Percentiles rank a stretch among this genome's conserved stretches.
Conservation (phyloP, 2,113 vertebrate species). For the Malaclemys terrapin region DNA sequence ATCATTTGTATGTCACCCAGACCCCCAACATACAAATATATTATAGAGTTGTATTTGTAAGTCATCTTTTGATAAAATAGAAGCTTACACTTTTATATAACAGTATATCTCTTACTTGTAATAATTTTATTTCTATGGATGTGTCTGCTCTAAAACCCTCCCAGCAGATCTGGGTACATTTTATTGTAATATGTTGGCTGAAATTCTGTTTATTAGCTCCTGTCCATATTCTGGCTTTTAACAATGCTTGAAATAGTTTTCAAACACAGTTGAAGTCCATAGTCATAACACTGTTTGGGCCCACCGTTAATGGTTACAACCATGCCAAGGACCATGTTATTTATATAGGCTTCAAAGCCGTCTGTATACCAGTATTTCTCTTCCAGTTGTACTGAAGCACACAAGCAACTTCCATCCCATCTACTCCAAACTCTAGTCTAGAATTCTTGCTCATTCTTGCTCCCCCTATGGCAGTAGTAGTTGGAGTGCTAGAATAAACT, state of each 20-base stretch:
- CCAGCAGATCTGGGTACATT: neutral
- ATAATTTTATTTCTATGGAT: neutral
- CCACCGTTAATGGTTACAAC: neutral
- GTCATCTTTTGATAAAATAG: neutral
- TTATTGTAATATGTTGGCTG: neutral
- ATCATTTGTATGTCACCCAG: fast-evolving
- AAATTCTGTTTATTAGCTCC: neutral
- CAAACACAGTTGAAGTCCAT: neutral
- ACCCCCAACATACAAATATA: neutral
- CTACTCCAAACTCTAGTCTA: neutral
- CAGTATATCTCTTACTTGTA: neutral
- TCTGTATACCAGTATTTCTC: neutral
- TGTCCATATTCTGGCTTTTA: neutral
- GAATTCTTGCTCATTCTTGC: neutral
- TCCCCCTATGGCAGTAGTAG: neutral
- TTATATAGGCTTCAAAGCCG: neutral
- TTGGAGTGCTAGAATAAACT: neutral
- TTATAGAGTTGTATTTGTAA: neutral
- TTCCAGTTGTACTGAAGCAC: neutral
- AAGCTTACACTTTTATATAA: neutral
- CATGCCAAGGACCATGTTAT: fast-evolving
- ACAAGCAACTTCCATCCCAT: neutral
- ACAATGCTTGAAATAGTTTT: neutral
- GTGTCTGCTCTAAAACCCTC: neutral
- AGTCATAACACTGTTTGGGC: neutral